phyloP scores from a whole-genome alignment of 35 echinoderm and acorn worm genomes.

The Ptychodera flava region DNA sequence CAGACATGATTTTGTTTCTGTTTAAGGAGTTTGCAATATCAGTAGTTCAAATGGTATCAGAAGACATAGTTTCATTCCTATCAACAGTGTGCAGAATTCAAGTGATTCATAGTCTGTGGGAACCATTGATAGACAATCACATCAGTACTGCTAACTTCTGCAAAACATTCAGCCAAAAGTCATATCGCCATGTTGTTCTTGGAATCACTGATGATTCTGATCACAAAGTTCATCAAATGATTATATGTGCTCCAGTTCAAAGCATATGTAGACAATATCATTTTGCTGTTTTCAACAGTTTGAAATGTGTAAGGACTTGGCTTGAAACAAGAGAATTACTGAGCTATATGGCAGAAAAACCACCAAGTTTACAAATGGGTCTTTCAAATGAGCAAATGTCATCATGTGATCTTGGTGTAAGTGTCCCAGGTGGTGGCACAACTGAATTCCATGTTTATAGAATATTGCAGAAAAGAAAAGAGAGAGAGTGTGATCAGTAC shows the following conservation, averaged over 20 bases:
- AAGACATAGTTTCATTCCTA: background rate
- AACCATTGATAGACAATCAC: background rate
- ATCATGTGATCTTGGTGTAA: too few species aligned
- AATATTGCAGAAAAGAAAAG: background rate
- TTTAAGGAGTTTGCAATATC: background rate
- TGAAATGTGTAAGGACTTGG: background rate
- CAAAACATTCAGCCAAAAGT: background rate
- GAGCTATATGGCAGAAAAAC: too few species aligned
- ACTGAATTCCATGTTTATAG: background rate
- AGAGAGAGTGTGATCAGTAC: background rate
- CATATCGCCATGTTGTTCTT: background rate
- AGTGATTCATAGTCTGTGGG: background rate
- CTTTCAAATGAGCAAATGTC: too few species aligned
- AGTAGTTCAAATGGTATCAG: background rate
- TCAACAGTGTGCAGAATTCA: background rate
- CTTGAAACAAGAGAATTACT: too few species aligned
- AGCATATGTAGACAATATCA: background rate
- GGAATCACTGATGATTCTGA: background rate
- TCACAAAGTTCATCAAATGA: background rate
- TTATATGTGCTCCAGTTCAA: background rate
- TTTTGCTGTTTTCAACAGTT: background rate
- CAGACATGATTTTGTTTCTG: background rate
- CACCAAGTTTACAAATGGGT: too few species aligned
- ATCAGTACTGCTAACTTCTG: background rate
- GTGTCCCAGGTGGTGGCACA: background rate